phyloP scores from a whole-genome alignment of 2,888 invertebrate genomes.

The Tethea ocularis region DNA sequence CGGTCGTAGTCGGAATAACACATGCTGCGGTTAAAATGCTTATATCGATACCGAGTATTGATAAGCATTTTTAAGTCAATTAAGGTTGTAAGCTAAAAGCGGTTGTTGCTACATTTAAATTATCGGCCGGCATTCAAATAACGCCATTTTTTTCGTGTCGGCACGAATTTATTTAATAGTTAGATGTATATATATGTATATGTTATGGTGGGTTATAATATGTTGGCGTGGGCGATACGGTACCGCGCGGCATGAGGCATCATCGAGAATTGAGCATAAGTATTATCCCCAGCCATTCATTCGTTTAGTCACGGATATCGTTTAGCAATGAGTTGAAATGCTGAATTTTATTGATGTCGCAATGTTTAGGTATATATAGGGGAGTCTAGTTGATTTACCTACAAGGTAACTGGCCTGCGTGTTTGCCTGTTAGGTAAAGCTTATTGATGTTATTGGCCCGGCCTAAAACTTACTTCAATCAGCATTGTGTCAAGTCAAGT shows the following conservation, averaged over 20 bases:
- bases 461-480: too few species aligned
- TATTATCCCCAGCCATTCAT: slow-evolving; percentile 48
- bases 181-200: too few species aligned
- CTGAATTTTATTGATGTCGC: slow-evolving; percentile 43
- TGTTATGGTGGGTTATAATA: slow-evolving; percentile 72
- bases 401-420: neutral
- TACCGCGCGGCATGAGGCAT: slow-evolving; percentile 24
- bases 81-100: slow-evolving; percentile 84
- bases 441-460: too few species aligned
- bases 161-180: slow-evolving; percentile 81
- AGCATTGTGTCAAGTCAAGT: too few species aligned
- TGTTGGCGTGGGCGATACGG: slow-evolving; percentile 60
- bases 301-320: slow-evolving; percentile 62
- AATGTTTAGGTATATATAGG: slow-evolving; percentile 14
- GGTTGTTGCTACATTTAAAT: slow-evolving; percentile 84
- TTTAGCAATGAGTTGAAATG: slow-evolving; percentile 45
- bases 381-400: neutral
- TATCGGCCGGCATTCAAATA: slow-evolving; percentile 83
- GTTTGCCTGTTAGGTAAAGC: too few species aligned
- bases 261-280: slow-evolving; percentile 4
- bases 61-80: slow-evolving; percentile 84
- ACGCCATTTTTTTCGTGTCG: slow-evolving; percentile 83
- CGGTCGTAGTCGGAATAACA: slow-evolving; percentile 42
- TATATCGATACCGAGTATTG: slow-evolving; percentile 60
- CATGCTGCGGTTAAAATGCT: slow-evolving; percentile 38